Evolutionary conservation across 1,140 invertebrate species (phyloP).

Genomic region (Chlorops oryzae): DNA sequence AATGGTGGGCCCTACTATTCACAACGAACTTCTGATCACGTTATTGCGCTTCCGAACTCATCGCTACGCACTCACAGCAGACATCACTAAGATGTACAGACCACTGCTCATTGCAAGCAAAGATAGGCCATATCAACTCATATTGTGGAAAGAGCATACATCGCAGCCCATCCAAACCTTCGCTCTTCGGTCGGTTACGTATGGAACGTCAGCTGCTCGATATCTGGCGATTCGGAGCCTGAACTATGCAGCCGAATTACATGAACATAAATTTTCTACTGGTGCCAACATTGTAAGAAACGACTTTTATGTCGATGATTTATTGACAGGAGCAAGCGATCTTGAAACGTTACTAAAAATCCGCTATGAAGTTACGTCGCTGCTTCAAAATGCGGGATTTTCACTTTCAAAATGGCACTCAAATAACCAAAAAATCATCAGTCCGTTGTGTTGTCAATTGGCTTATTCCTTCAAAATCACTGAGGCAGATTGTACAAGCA

Average conservation of each 20-base stretch:
- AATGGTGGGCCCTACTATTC: constrained; percentile 39
- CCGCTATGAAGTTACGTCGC: constrained; percentile 8
- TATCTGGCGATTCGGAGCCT: constrained; percentile 9
- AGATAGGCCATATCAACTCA: constrained; percentile 43
- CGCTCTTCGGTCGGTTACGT: constrained; percentile 11
- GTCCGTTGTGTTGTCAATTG: too few relatives aligned
- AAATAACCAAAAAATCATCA: neutral
- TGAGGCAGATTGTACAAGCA: neutral
- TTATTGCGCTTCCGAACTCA: constrained; percentile 43
- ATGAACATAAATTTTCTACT: neutral
- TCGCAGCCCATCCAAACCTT: constrained; percentile 22
- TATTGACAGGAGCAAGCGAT: neutral
- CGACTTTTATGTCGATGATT: constrained; percentile 13
- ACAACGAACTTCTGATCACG: constrained; percentile 46
- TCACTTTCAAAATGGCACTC: constrained; percentile 8
- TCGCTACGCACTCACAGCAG: constrained; percentile 33
- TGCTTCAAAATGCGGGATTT: constrained; percentile 5
- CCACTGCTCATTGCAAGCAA: constrained; percentile 38
- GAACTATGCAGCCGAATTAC: constrained; percentile 2
- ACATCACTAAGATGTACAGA: constrained; percentile 48
- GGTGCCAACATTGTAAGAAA: neutral
- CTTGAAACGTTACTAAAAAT: neutral
- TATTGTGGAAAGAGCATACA: constrained; percentile 42
- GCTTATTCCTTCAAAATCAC: neutral
- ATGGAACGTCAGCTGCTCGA: constrained; percentile 9